Evolutionary conservation across 2,113 vertebrate genomes (phyloP), one percentile per base, ranked within the genome.

Genomic region (Oreochromis spilurus): DNA sequence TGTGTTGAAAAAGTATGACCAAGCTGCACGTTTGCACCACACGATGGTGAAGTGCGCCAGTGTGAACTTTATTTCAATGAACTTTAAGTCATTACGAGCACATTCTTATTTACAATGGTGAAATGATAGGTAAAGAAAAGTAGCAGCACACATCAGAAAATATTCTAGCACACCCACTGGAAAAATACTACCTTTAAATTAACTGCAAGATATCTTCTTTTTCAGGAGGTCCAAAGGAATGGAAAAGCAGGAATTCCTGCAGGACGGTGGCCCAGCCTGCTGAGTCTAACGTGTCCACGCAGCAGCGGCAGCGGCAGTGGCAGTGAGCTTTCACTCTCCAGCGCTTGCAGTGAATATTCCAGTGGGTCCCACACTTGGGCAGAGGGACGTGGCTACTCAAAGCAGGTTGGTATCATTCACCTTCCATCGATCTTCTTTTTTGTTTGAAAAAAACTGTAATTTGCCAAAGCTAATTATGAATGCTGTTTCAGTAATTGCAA

Each of bases 341-440:
- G 97, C 82, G 96, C 96, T 91, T 97, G 97, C 90, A 98, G 97
- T 29, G 98, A 98, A 92, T 97, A 97, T 94, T 98, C 98, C 94
- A 98, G 97, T 31, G 95, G 97, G 81, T 98, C 97, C 75, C 98
- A 95, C 83, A 97, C 98, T 0, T 98, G 98, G 97, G 97, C 97
- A 24, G 97, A 97, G 40, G 97, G 97, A 38, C 95, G 91, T 29
- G 93, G 95, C 75, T 91, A 89, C 55, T 96, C 95, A 70, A 98
- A 97, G 92, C 97, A 96, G 96, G 98, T 98, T 90, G 7, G 75
- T 67, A 62, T 77, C 12, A 36, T 17, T 34, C 4, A n/a, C 52
- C 5, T 34, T 77, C 1, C 1, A 17, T 19, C 24, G 0, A 11
- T 48, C 7, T 60, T 83, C 2, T 2, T 57, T 38, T 75, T 24